These are phyloP conservation scores for Stylophora pistillata DNA, from an alignment of 64 coral and sea anemone species.

Conservation along the genomic window DNA sequence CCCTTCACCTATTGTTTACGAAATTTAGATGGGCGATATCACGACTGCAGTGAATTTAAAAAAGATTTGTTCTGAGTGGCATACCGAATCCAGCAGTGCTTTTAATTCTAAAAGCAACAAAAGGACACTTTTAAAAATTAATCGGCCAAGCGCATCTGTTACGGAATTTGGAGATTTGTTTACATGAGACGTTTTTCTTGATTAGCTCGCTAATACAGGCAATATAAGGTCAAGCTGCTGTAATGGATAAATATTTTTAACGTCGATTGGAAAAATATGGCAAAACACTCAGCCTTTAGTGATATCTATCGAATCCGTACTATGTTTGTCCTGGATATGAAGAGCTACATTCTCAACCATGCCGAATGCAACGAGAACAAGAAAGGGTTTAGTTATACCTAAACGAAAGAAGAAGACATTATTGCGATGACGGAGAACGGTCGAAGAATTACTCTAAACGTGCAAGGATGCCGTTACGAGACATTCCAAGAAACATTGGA, in stretches of 20 bases:
- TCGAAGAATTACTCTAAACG: constrained; percentile 71
- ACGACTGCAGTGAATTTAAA: neutral
- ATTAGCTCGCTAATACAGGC: constrained; percentile 33
- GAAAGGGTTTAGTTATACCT: neutral
- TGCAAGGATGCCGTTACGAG: constrained; percentile 81
- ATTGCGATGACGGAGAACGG: constrained; percentile 7
- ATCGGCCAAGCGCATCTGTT: constrained; percentile 21
- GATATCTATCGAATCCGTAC: neutral
- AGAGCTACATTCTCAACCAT: neutral
- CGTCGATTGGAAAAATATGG: neutral
- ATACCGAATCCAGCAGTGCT: neutral
- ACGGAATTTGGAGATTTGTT: constrained; percentile 17
- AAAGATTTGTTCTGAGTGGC: no score
- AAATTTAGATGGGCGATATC: neutral
- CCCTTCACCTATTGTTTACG: neutral
- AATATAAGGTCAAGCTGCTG: constrained; percentile 28
- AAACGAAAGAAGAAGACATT: neutral
- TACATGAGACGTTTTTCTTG: neutral
- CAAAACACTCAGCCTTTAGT: neutral
- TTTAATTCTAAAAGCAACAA: neutral
- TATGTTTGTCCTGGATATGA: neutral
- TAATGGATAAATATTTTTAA: neutral
- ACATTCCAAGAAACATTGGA: constrained; percentile 78
- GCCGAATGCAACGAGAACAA: neutral
- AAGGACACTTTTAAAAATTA: constrained; percentile 46